Conservation (phyloP, 2,113 vertebrate species). For the Ochotona curzoniae region DNA sequence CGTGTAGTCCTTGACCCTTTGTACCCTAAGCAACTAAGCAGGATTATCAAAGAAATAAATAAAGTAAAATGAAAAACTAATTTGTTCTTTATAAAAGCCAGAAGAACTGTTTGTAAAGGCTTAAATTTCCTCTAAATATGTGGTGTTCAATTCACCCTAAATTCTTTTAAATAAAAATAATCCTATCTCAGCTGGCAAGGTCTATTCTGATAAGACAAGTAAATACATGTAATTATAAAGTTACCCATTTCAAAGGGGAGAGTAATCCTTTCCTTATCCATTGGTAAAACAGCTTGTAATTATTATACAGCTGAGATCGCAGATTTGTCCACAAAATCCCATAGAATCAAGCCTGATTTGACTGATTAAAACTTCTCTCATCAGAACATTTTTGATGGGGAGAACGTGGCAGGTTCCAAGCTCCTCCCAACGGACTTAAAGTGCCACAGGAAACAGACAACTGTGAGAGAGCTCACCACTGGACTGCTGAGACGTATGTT, state of each 20-base stretch:
- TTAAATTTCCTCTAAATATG: conserved; percentile 58
- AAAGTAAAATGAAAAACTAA: too few relatives aligned
- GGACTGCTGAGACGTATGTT: conserved; percentile 2
- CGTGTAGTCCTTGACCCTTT: too few relatives aligned
- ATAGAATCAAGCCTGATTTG: conserved; percentile 89
- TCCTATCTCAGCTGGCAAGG: conserved; percentile 79
- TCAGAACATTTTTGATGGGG: conserved; percentile 72
- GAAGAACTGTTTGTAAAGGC: conserved; percentile 66
- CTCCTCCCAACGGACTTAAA: conserved; percentile 50
- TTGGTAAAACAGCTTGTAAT: conserved; percentile 87
- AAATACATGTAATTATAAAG: conserved; percentile 86
- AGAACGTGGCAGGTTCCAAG: conserved; percentile 69
- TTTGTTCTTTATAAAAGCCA: conserved; percentile 26
- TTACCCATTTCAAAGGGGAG: conserved; percentile 86
- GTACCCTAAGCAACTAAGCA: too few relatives aligned
- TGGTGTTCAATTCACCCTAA: conserved; percentile 58
- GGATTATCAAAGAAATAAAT: too few relatives aligned
- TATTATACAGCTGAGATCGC: conserved; percentile 85
- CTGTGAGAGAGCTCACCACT: not conserved
- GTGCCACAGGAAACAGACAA: conserved; percentile 54
- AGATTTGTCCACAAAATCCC: conserved; percentile 87
- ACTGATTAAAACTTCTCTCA: conserved; percentile 89
- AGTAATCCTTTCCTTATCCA: conserved; percentile 91
- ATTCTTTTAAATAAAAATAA: conserved; percentile 81
- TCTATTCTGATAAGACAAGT: conserved; percentile 82